Evolutionary conservation across 2,888 invertebrate species (phyloP).

Genomic region (Protophormia terraenovae): DNA sequence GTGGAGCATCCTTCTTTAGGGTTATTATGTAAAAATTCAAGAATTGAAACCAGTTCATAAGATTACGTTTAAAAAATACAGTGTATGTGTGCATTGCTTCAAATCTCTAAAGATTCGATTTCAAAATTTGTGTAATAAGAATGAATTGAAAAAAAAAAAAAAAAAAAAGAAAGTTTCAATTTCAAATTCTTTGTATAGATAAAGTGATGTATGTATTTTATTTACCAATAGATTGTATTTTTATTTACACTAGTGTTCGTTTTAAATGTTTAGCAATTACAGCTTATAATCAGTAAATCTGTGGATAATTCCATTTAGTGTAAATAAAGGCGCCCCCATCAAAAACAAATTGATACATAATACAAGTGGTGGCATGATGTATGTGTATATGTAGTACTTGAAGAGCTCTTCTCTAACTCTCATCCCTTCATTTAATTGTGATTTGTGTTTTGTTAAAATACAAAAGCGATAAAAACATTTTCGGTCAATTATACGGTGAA

Average conservation of each 20-base stretch:
- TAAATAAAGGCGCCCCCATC: slow-evolving; percentile 67
- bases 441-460: slow-evolving; percentile 13
- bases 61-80: too few species aligned
- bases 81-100: too few species aligned
- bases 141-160: too few species aligned
- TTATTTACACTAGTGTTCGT: slow-evolving; percentile 31
- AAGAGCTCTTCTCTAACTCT: not conserved
- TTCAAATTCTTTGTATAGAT: slow-evolving; percentile 40
- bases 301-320: slow-evolving; percentile 62
- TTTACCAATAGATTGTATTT: not conserved
- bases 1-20: too few species aligned
- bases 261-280: slow-evolving; percentile 56
- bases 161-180: slow-evolving; percentile 44
- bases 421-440: slow-evolving; percentile 4
- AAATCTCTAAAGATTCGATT: not conserved
- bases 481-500: slow-evolving; percentile 68
- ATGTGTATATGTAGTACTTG: slow-evolving; percentile 32
- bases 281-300: slow-evolving; percentile 66
- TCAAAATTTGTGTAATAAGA: not conserved
- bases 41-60: too few species aligned
- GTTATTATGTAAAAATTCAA: too few species aligned
- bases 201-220: too few species aligned
- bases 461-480: slow-evolving; percentile 66
- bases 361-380: slow-evolving; percentile 33
- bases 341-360: slow-evolving; percentile 46